phyloP scores from a whole-genome alignment of 2,113 vertebrate genomes.

The Lampris incognitus region DNA sequence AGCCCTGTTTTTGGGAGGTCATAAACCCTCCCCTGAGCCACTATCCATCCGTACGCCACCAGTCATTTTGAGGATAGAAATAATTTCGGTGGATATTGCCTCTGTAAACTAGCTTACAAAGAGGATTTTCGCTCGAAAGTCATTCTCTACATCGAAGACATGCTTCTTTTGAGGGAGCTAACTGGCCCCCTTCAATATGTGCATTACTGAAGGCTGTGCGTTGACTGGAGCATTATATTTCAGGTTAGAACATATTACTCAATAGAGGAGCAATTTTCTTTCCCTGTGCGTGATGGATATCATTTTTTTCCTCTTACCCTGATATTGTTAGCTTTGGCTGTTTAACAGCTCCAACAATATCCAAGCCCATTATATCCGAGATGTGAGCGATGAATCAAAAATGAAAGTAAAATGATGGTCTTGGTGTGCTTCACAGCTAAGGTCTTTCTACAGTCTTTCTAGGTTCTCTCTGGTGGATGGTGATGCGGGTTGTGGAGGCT shows the following conservation, averaged over 20 bases:
- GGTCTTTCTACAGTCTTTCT: background rate
- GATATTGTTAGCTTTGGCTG: constrained; percentile 56
- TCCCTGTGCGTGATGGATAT: constrained; percentile 51
- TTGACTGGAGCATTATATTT: constrained; percentile 64
- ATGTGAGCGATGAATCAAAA: constrained; percentile 21
- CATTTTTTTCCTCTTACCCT: constrained; percentile 39
- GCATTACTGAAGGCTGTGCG: constrained; percentile 33
- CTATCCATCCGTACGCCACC: too few relatives aligned
- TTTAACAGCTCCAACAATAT: constrained; percentile 44
- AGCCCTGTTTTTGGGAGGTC: too few relatives aligned
- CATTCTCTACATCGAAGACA: constrained; percentile 23
- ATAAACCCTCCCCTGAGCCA: too few relatives aligned
- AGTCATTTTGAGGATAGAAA: too few relatives aligned
- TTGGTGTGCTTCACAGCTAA: background rate
- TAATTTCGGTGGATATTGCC: too few relatives aligned
- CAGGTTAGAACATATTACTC: constrained; percentile 47
- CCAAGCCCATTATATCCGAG: constrained; percentile 10
- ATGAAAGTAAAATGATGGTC: constrained; percentile 6
- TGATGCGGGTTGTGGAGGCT: constrained; percentile 19
- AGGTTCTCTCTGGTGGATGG: background rate
- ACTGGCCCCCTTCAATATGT: constrained; percentile 26
- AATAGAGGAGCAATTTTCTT: constrained; percentile 45
- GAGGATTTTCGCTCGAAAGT: constrained; percentile 16
- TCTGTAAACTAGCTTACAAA: background rate
- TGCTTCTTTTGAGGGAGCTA: constrained; percentile 15